Base-by-base conservation (phyloP, 2,797 vertebrate species). In the Ceyx erithaca region DNA sequence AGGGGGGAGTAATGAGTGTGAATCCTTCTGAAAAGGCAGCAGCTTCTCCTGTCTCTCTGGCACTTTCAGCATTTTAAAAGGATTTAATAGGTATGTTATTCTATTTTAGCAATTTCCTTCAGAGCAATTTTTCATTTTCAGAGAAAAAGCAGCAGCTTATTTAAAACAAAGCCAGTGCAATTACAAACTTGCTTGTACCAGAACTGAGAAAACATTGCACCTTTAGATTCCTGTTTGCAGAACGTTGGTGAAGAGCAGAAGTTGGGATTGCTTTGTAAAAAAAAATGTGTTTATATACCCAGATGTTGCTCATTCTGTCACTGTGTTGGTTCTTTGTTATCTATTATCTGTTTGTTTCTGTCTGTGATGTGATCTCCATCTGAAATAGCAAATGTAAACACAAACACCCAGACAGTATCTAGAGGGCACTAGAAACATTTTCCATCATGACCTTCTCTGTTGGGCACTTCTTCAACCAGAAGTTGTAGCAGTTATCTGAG, bases 31-130 rank as follows among this genome's bases (percentile, higher is more conserved):
- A 46, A 86, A n/a, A 87, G 68, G 80, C 51, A 95, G 77, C 51
- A 92, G 73, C 51, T 94, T 91, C 88, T 84, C 22, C 18, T 76
- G 70, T 89, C 43, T 93, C 7, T 79, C 59, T 83, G 26, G 23
- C 23, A 62, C 31, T 96, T 96, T 80, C 58, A 94, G 26, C 31
- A 55, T 93, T 90, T 93, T 87, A 92, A 94, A 94, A 35, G 37
- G 78, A 68, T 52, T 67, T 81, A 93, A 93, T 93, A 55, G 6
- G 43, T 72, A 55, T 28, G 37, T 88, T 91, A 86, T 58, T 94
- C 68, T 91, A 71, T 83, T 84, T 92, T 86, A 95, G 71, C 54
- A 91, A 72, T 93, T 94, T 89, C 45, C 87, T 82, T 87, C 68
- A 64, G 85, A 83, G 45, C 75, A 54, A 8, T 23, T 94, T 96